Percentiles rank a stretch among this genome's conserved stretches.
phyloP scores from a whole-genome alignment of 2,797 vertebrate species.

The Coregonus ussuriensis region DNA sequence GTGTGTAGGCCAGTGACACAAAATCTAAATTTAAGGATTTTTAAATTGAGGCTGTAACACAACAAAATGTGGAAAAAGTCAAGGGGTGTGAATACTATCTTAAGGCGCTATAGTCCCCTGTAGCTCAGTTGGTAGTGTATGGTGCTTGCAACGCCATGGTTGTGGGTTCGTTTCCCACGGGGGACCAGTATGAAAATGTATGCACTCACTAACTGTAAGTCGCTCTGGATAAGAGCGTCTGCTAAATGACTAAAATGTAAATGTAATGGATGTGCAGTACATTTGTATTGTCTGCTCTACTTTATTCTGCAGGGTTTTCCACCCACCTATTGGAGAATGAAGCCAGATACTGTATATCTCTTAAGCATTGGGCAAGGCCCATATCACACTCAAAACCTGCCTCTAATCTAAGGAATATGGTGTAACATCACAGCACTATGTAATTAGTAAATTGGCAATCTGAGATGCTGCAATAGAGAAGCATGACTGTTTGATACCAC shows the following conservation, averaged over 20 bases:
- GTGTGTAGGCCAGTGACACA: no score
- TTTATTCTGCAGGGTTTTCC: background rate
- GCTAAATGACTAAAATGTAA: no score
- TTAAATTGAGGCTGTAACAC: no score
- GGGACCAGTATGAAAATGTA: no score
- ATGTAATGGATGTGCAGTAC: background rate
- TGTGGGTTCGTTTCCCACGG: no score
- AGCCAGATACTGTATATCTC: background rate
- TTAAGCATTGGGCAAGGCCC: background rate
- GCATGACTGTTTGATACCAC: background rate
- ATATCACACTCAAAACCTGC: background rate
- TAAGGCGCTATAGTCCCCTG: background rate
- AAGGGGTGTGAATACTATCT: no score
- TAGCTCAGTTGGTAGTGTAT: no score
- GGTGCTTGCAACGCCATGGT: no score
- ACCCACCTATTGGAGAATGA: background rate
- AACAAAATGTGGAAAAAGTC: no score
- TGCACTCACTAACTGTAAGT: no score
- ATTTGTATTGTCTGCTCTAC: background rate
- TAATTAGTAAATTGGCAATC: background rate
- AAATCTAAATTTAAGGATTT: no score
- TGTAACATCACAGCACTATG: background rate
- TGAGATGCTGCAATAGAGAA: background rate
- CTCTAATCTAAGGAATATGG: background rate
- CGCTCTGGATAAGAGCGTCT: no score